Base-by-base conservation (phyloP, 2,888 invertebrate species). In the Rhamnusium bicolor region DNA sequence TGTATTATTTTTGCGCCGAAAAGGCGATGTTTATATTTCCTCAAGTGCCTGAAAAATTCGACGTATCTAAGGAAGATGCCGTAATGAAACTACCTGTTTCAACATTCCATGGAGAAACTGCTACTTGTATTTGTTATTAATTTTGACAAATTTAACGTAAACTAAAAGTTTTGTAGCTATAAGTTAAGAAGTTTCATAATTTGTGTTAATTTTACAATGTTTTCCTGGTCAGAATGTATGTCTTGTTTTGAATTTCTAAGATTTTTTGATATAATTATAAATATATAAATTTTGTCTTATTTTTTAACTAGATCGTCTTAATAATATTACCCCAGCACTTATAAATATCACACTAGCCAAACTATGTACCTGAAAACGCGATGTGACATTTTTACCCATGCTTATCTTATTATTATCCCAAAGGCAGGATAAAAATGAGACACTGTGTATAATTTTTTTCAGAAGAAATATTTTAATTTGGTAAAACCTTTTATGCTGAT, bases 1-100 rank as follows among this genome's bases (percentile, higher is more conserved):
- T 6, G 24, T 24, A 6, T 24, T 6, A 2, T 24, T 4, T 24
- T 24, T 24, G 6, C 24, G 24, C 24, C 24, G 24, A 2, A 24
- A 24, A 6, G 24, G 24, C 2, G 24, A 24, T 4, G 6, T 24
- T 24, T 24, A 24, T 24, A 24, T 24, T 24, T 6, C 24, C 24
- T 24, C 24, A 24, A 24, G 24, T 24, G 6, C 24, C 62, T 10
- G 63, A 63, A 19, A 70, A 53, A 46, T 58, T 16, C 49, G 19
- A 24, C 21, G 56, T 71, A 24, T 16, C 60, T 2, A 14, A 40
- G 2, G 58, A 71, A n/a, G 72, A 72, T 47, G 47, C 69, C 1
- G 60, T 72, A 24, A 69, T 68, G 62, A 71, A 71, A 49, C 51
- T 71, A 61, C 71, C 71, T 32, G 12, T 54, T 51, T 61, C 71